These are phyloP conservation scores for Oncorhynchus clarkii DNA, from an alignment of 2,113 vertebrate species.

Conservation along the genomic window DNA sequence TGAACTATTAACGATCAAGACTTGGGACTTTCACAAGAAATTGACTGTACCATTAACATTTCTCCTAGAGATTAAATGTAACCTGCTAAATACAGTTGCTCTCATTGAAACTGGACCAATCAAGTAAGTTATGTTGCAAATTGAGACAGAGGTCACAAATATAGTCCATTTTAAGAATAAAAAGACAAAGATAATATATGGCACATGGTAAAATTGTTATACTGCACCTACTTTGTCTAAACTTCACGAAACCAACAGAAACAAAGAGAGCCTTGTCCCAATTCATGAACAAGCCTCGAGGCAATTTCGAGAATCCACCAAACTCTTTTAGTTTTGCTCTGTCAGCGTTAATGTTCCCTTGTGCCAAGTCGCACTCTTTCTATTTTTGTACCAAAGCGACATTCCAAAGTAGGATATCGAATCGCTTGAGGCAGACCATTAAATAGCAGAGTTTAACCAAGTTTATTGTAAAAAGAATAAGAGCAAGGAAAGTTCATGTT, in stretches of 20 bases:
- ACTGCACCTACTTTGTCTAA: not conserved
- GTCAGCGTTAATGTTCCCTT: not conserved
- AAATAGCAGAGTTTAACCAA: slow-evolving; percentile 13
- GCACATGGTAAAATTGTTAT: not conserved
- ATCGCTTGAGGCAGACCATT: slow-evolving; percentile 27
- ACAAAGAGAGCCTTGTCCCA: not conserved
- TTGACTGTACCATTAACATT: too few relatives aligned
- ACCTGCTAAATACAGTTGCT: too few relatives aligned
- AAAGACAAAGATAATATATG: not conserved
- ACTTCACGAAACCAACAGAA: not conserved
- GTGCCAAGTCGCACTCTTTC: not conserved
- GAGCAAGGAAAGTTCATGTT: slow-evolving; percentile 20
- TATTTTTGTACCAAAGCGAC: slow-evolving; percentile 1
- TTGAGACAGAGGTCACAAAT: too few relatives aligned
- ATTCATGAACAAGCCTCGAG: slow-evolving; percentile 3
- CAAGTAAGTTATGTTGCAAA: too few relatives aligned
- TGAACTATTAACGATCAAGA: too few relatives aligned
- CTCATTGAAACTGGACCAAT: too few relatives aligned
- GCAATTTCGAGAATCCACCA: not conserved
- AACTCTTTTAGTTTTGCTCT: slow-evolving; percentile 13
- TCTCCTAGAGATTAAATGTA: too few relatives aligned
- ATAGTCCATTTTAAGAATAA: too few relatives aligned
- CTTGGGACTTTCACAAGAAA: too few relatives aligned
- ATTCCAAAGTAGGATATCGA: slow-evolving; percentile 31
- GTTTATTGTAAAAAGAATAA: slow-evolving; percentile 22